phyloP scores from a whole-genome alignment of 2,888 invertebrate species.

The Pinctada fucata region DNA sequence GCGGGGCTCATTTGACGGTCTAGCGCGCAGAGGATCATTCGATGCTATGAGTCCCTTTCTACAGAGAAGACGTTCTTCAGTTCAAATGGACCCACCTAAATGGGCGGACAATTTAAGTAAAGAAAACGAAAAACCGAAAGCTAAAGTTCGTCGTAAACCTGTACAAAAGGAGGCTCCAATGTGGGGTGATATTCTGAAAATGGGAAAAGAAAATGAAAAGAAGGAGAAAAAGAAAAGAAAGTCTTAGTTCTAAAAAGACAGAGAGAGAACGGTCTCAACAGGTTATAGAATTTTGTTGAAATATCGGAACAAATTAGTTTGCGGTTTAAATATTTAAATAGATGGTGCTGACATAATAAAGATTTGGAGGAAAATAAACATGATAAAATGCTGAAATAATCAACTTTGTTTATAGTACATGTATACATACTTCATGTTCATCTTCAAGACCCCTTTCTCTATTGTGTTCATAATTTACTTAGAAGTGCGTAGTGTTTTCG shows the following conservation, averaged over 20 bases:
- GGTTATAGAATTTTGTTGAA: no score
- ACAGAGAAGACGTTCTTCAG: not conserved
- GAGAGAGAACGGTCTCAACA: no score
- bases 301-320: no score
- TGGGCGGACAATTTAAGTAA: not conserved
- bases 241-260: not conserved
- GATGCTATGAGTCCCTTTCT: not conserved
- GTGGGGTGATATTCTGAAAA: not conserved
- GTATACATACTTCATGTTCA: no score
- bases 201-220: constrained; percentile 1
- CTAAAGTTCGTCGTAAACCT: not conserved
- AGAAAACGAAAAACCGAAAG: not conserved
- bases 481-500: no score
- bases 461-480: no score
- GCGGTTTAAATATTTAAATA: no score
- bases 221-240: not conserved
- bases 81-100: not conserved
- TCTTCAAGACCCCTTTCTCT: no score
- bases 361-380: no score
- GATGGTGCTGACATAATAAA: no score
- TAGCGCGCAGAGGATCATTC: not conserved
- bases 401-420: no score
- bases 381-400: no score
- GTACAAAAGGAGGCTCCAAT: not conserved
- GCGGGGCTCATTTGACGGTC: not conserved